Evolutionary conservation across 2,797 vertebrate genomes (phyloP).

Genomic region (Microctenopoma steveboyesi): DNA sequence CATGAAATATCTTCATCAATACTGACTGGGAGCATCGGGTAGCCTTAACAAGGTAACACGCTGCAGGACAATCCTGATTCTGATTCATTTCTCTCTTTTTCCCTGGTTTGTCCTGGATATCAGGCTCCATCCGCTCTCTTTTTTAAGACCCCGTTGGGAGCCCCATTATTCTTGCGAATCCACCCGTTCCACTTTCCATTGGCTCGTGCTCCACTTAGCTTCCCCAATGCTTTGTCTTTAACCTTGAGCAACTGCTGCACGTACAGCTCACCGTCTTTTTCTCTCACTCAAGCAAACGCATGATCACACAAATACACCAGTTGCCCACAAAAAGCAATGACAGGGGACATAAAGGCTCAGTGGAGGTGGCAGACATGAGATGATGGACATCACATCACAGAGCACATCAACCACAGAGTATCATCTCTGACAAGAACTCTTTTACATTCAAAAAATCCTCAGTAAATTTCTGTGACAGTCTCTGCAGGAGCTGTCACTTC

Average conservation of each 20-base stretch:
- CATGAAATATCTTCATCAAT: constrained; percentile 12
- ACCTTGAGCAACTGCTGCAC: constrained; percentile 51
- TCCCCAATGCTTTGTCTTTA: constrained; percentile 31
- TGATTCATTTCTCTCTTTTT: not conserved
- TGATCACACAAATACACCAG: constrained; percentile 3
- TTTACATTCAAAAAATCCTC: not conserved
- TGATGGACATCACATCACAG: constrained; percentile 24
- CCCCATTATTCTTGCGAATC: constrained; percentile 40
- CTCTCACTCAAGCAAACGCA: constrained; percentile 4
- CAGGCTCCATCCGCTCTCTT: constrained; percentile 40
- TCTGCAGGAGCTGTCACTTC: constrained; percentile 1
- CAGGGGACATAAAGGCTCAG: constrained; percentile 5
- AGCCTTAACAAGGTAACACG: not conserved
- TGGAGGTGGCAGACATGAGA: constrained; percentile 13
- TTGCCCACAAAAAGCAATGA: constrained; percentile 35
- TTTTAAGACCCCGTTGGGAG: constrained; percentile 43
- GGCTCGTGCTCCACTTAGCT: constrained; percentile 59
- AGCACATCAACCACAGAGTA: constrained; percentile 2
- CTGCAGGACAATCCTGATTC: not conserved
- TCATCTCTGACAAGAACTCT: not conserved
- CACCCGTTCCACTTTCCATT: constrained; percentile 65
- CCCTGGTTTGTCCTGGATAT: constrained; percentile 62
- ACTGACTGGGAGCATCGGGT: not conserved
- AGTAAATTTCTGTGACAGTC: not conserved
- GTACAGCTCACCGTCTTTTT: not conserved